These are phyloP conservation scores for Procapra przewalskii DNA, from an alignment of 2,113 vertebrate species.

Conservation along the genomic window DNA sequence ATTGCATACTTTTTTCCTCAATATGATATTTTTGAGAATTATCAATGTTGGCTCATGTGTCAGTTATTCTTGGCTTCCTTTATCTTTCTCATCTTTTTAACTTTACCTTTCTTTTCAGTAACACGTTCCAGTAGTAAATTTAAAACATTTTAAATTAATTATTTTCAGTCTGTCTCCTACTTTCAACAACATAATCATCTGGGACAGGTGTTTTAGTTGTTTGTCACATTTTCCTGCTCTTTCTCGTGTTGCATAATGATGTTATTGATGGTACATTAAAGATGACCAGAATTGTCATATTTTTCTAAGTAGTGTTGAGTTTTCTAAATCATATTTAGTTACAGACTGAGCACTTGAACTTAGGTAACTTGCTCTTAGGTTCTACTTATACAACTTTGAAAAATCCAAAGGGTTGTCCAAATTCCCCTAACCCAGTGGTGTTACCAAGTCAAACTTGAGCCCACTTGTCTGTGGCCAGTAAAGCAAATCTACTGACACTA, in stretches of 20 bases:
- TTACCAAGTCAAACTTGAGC: background rate
- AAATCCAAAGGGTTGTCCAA: background rate
- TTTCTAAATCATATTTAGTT: background rate
- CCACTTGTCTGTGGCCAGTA: background rate
- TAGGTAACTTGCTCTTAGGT: background rate
- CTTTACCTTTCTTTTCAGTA: background rate
- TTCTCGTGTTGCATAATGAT: background rate
- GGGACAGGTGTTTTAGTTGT: background rate
- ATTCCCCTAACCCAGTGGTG: background rate
- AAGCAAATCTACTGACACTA: background rate
- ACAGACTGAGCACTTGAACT: background rate
- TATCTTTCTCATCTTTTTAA: background rate
- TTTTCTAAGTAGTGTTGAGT: background rate
- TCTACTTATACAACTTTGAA: background rate
- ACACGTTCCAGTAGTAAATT: background rate
- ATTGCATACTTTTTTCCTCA: background rate
- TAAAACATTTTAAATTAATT: background rate
- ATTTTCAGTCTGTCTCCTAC: background rate
- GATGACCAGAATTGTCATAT: background rate
- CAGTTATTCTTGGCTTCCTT: background rate
- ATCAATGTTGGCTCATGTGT: background rate
- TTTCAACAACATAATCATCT: background rate
- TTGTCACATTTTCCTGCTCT: background rate
- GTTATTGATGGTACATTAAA: background rate
- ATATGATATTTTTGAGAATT: background rate